Evolutionary conservation across 2,113 vertebrate genomes (phyloP), one percentile per base, ranked within the genome.

Genomic region (Tachysurus vachellii): DNA sequence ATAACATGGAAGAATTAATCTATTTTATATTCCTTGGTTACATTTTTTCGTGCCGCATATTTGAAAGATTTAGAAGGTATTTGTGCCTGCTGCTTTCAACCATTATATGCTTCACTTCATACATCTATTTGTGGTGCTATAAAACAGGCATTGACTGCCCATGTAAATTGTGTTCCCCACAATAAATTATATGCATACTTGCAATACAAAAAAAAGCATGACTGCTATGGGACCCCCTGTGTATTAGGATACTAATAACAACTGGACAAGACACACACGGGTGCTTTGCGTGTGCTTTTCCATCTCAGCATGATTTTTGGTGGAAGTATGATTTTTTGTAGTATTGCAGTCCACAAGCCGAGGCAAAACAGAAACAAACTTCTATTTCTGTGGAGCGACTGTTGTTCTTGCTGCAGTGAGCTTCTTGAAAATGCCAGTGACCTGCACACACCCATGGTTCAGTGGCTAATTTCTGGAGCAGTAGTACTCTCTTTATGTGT

Each of bases 121-220:
- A 96, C 98, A 97, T 99, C 98, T 98, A 98, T 99, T 99, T 99
- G 98, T 97, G 97, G 97, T 97, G 96, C 97, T 97, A 97, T 99
- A 99, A 99, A 99, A 97, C 97, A 98, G 97, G 96, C 97, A 97
- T 97, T 97, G 97, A 99, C 97, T 98, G 98, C 97, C 96, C 97
- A 97, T 98, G 98, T 98, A 99, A 99, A 99, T 99, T 99, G 97
- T 99, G 97, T 99, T 99, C 97, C 97, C 96, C 96, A 98, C 97
- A 98, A 98, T 99, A 99, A 99, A 99, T 99, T 98, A 99, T 97
- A 98, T 99, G 97, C 97, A 98, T 97, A 99, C 97, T 99, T 99
- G 97, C 97, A 97, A 98, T 62, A 90, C 77, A 50, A n/a, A 59
- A n/a, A 98, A 98, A 97, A 97, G 97, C 97, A 98, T 97, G 97